phyloP scores from a whole-genome alignment of 2,113 vertebrate genomes.

The Gallinago media region DNA sequence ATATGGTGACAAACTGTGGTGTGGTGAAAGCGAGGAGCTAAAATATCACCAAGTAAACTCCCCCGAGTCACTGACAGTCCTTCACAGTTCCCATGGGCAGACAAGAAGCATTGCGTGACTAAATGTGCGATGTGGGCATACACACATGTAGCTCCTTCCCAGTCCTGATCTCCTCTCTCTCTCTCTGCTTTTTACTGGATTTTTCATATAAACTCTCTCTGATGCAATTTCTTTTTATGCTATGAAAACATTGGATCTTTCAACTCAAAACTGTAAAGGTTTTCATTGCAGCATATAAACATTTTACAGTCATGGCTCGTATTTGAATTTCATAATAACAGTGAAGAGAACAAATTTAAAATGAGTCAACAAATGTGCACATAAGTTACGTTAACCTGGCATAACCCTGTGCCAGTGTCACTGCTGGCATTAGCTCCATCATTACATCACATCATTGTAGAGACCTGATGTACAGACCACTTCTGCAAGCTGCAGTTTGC shows the following conservation, averaged over 20 bases:
- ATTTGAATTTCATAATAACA: not conserved
- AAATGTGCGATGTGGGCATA: not conserved
- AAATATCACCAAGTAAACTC: not conserved
- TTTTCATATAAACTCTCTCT: not conserved
- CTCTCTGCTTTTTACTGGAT: not conserved
- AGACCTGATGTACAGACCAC: not conserved
- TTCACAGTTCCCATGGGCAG: not conserved
- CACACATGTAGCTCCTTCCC: accelerated
- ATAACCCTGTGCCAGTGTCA: not conserved
- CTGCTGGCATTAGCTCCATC: not conserved
- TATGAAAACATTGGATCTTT: not conserved
- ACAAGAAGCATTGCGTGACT: accelerated
- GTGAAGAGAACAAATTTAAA: not conserved
- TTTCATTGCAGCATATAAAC: not conserved
- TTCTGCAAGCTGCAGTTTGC: not conserved
- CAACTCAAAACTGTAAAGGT: not conserved
- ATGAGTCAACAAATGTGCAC: not conserved
- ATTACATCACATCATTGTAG: not conserved
- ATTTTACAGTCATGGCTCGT: not conserved
- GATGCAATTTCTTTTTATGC: not conserved
- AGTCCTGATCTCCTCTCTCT: not conserved
- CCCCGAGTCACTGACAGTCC: not conserved
- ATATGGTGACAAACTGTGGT: not conserved
- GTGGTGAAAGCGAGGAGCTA: not conserved
- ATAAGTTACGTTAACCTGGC: not conserved